These are phyloP conservation scores for Sinonovacula constricta DNA, from an alignment of 1,140 invertebrate genomes.

Conservation along the genomic window DNA sequence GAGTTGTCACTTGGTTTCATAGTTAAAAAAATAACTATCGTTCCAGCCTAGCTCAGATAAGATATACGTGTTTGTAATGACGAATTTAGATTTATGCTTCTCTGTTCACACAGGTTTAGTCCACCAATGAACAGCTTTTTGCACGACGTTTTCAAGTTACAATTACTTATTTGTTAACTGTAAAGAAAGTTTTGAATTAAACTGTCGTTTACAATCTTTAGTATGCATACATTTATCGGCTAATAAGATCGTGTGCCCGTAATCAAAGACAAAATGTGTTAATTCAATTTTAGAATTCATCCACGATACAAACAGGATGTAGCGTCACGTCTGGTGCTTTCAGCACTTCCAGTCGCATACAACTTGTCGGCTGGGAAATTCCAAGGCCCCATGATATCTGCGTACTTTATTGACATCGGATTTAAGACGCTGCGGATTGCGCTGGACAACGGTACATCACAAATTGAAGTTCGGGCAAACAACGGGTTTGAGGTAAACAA, in stretches of 20 bases:
- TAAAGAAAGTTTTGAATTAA: too few relatives aligned
- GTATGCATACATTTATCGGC: neutral
- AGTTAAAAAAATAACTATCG: too few relatives aligned
- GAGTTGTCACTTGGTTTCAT: too few relatives aligned
- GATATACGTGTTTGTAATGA: too few relatives aligned
- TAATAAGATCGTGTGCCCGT: too few relatives aligned
- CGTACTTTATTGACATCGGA: slow-evolving; percentile 47
- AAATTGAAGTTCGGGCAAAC: slow-evolving; percentile 51
- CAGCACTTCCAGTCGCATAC: slow-evolving; percentile 69
- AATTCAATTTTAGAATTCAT: slow-evolving; percentile 70
- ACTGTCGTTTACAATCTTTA: too few relatives aligned
- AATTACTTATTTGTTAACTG: too few relatives aligned
- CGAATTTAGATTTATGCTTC: too few relatives aligned
- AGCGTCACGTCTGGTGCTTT: slow-evolving; percentile 58
- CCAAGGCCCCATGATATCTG: slow-evolving; percentile 60
- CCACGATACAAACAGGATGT: slow-evolving; percentile 73
- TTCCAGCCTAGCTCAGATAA: too few relatives aligned
- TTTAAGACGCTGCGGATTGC: slow-evolving; percentile 39
- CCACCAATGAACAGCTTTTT: too few relatives aligned
- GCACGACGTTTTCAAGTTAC: too few relatives aligned
- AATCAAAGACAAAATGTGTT: neutral
- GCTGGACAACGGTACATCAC: slow-evolving; percentile 43
- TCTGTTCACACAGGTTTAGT: too few relatives aligned
- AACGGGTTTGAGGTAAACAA: slow-evolving; percentile 63
- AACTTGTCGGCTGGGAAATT: slow-evolving; percentile 42